Conservation (phyloP, 1,140 invertebrate species). For the Alviniconcha marisindica region DNA sequence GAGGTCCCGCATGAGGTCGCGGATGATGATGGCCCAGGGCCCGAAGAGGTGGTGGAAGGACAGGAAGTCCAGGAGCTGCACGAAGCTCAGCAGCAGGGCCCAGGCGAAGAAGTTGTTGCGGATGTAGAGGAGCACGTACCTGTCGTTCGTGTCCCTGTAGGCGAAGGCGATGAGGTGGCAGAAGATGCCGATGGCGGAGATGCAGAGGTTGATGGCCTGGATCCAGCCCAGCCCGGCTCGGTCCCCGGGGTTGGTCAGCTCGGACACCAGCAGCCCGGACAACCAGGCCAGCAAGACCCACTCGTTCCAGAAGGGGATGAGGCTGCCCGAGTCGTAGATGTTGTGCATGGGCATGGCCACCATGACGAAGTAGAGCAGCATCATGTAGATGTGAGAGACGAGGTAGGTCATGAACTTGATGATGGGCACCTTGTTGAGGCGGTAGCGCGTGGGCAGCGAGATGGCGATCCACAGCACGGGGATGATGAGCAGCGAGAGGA, state of each 20-base stretch:
- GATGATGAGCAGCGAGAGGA: slow-evolving; percentile 92
- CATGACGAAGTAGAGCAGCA: slow-evolving; percentile 91
- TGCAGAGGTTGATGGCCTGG: slow-evolving; percentile 89
- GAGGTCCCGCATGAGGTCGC: slow-evolving; percentile 83
- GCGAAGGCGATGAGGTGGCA: slow-evolving; percentile 88
- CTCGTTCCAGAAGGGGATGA: slow-evolving; percentile 91
- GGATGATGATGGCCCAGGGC: slow-evolving; percentile 90
- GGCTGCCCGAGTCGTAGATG: slow-evolving; percentile 74
- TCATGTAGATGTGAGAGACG: slow-evolving; percentile 98
- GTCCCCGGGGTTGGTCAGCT: slow-evolving; percentile 91
- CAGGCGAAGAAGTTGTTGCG: slow-evolving; percentile 97
- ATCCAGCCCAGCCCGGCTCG: slow-evolving; percentile 74
- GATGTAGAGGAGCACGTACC: slow-evolving; percentile 87
- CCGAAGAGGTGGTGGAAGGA: slow-evolving; percentile 99
- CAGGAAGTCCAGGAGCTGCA: slow-evolving; percentile 92
- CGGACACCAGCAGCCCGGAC: slow-evolving; percentile 95
- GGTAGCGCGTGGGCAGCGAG: slow-evolving; percentile 95
- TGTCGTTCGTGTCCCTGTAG: slow-evolving; percentile 78
- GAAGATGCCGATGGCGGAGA: slow-evolving; percentile 91
- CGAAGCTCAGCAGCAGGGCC: slow-evolving; percentile 95
- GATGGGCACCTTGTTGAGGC: slow-evolving; percentile 94
- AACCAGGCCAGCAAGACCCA: slow-evolving; percentile 97
- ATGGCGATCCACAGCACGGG: slow-evolving; percentile 98
- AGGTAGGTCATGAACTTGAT: slow-evolving; percentile 99
- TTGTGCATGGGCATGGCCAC: slow-evolving; percentile 89